Evolutionary conservation across 2,113 vertebrate genomes (phyloP), one percentile per base, ranked within the genome.

Genomic region (Collichthys lucidus): DNA sequence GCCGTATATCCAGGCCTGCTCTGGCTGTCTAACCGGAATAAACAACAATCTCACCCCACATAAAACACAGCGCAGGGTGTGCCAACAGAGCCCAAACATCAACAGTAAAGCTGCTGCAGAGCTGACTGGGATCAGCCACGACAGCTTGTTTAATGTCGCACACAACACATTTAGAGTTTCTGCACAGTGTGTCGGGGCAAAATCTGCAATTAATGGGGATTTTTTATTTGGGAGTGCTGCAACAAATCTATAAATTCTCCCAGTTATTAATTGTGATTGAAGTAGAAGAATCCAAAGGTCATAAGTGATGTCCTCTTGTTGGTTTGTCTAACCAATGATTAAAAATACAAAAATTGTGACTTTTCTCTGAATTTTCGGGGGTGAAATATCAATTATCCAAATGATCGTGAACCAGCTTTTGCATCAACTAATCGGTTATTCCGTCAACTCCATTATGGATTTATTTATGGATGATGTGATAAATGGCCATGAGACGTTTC

Each of bases 31-130:
- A 52, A 75, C 47, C 0, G 2, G 44, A 83, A 79, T 71, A 76
- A 88, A 88, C 80, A 87, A 64, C 80, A 77, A 49, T 56, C 82
- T 80, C 67, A 57, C 83, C 75, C 29, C 35, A 59, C 68, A 84
- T 87, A 86, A 88, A 90, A 86, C 65, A 77, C 20, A 42, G 57
- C 1, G 16, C 80, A 49, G 40, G 5, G 7, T n/a, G 67, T 60
- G 74, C 61, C 83, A 65, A n/a, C 76, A 63, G 24, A 31, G 49
- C 24, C 20, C 49, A 61, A 35, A 68, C 63, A 49, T 52, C 60
- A 50, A 62, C 71, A 60, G 55, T 46, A 55, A 68, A 79, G 47
- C 83, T 71, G 81, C 35, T 63, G 63, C 47, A 62, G 66, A 65
- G 75, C 65, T 35, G 69, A 60, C 56, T 11, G 5, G 9, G 74